Evolutionary conservation across 2,888 invertebrate species (phyloP).

Genomic region (Cyrtodaria siliqua): DNA sequence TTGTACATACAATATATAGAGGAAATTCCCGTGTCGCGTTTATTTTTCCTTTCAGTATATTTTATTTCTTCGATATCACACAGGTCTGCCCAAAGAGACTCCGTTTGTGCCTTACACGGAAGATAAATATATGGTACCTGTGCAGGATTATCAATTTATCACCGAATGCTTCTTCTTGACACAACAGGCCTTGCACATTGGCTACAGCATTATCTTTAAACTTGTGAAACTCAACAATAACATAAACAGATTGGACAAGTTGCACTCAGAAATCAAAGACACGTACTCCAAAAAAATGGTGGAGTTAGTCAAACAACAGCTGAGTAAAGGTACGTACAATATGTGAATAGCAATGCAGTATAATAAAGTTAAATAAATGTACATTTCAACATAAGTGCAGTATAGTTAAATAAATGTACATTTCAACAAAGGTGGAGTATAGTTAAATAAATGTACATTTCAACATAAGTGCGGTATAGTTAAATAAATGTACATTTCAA

Average conservation of each 20-base stretch:
- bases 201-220: constrained; percentile 87
- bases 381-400: too few species aligned
- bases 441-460: too few species aligned
- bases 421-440: too few species aligned
- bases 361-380: too few species aligned
- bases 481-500: too few species aligned
- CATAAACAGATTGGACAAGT: constrained; percentile 91
- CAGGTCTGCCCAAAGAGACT: constrained; percentile 89
- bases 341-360: too few species aligned
- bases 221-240: constrained; percentile 88
- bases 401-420: too few species aligned
- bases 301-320: constrained; percentile 84
- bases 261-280: constrained; percentile 90
- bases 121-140: constrained; percentile 40
- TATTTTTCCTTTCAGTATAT: too few species aligned
- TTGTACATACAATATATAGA: too few species aligned
- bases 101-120: constrained; percentile 92
- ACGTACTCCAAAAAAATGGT: constrained; percentile 87
- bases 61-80: constrained; percentile 13
- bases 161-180: constrained; percentile 97
- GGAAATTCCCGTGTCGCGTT: too few species aligned
- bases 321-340: constrained; percentile 84
- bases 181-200: constrained; percentile 94
- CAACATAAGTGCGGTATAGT: too few species aligned
- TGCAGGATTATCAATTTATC: constrained; percentile 88